Conservation (phyloP, 2,797 vertebrate species). For the Pogonophryne albipinna region DNA sequence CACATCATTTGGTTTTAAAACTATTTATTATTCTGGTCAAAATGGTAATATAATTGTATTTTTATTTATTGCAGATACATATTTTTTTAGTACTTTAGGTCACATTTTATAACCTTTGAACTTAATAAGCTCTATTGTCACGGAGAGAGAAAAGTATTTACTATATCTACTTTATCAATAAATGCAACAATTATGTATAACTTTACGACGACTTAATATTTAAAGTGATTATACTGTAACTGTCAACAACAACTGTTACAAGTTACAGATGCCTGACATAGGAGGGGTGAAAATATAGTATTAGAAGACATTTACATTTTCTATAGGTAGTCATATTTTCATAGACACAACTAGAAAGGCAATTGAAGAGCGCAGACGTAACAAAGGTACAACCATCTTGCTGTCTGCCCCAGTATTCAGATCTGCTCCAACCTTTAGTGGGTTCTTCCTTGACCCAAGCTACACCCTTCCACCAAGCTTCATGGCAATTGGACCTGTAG, state of each 20-base stretch:
- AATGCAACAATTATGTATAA: neutral
- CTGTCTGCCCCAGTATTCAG: no score
- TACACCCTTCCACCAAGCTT: no score
- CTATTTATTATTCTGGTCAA: neutral
- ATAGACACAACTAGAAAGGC: neutral
- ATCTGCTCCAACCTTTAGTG: no score
- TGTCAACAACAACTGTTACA: neutral
- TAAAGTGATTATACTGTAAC: neutral
- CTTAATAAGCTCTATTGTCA: constrained; percentile 2
- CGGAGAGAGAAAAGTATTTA: neutral
- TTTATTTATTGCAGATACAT: neutral
- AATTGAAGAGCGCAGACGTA: no score
- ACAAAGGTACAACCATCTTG: no score
- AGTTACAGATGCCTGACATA: neutral
- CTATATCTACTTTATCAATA: neutral
- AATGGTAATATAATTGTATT: neutral
- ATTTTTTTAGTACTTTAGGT: neutral
- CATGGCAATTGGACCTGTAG: no score
- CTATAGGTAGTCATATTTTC: neutral
- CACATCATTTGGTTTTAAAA: neutral
- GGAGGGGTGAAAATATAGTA: neutral
- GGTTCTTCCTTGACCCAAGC: no score
- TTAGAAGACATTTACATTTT: neutral
- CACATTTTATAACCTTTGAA: neutral
- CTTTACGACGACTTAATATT: neutral